Evolutionary conservation across 2,888 invertebrate genomes (phyloP), one percentile per base, ranked within the genome.

Genomic region (Epistrophella euchroma): DNA sequence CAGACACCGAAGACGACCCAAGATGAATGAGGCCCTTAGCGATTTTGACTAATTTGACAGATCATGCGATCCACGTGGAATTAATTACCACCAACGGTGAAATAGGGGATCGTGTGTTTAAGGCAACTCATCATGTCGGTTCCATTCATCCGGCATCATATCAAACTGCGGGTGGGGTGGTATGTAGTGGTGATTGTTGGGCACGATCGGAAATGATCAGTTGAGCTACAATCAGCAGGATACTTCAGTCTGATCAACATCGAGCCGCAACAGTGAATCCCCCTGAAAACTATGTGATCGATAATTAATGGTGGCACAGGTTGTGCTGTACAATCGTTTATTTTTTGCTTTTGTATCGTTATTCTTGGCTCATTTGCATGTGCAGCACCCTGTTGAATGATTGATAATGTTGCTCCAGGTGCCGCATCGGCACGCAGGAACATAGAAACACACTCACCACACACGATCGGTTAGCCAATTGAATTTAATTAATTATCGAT

Each of bases 11-110:
- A n/a, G 19, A 40, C 43, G 55, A n/a, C 10, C 22, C 4, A 5
- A 78, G 83, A 74, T 70, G 62, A 73, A 78, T 74, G 78, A 52
- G 78, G 55, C 64, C 73, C 83, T 83, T 73, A 70, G 40, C 80
- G 71, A 45, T 75, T 80, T 80, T 80, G 84, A 84, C 84, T 80
- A 84, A 84, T 84, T 80, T 84, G 84, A 84, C 84, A 84, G 84
- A 75, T 84, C 84, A 84, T 84, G 84, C 84, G 64, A 84, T 84
- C 79, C 55, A 68, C 84, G 52, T 79, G 80, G 58, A 75, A 84
- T 84, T 80, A 84, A 84, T 84, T 80, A 84, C 84, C 84, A 84
- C 84, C 84, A 84, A 79, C 79, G 58, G 84, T 66, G 84, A 58
- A 22, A 22, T 22, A 37, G 37, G 58, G 50, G 58, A 74, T 84